These are phyloP conservation scores for Minunthozetes semirufus DNA, from an alignment of 2,888 invertebrate genomes.

Conservation along the genomic window DNA sequence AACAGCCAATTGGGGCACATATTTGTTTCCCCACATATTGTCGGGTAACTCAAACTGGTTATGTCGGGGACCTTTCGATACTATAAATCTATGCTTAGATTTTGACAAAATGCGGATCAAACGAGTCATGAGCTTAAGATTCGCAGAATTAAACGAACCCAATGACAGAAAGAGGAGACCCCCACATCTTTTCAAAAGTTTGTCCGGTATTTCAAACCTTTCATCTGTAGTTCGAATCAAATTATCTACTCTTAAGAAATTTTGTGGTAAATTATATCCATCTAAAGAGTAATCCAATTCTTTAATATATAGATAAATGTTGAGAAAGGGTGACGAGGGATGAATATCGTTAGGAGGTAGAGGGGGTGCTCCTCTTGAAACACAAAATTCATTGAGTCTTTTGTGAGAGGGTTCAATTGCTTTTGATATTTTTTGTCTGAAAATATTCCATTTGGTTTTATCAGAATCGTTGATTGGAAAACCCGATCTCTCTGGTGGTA, in stretches of 20 bases:
- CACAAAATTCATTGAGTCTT: no score
- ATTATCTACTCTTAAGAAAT: no score
- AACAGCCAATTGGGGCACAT: background rate
- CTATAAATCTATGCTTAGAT: conserved; percentile 23
- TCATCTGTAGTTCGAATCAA: background rate
- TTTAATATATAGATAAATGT: conserved; percentile 28
- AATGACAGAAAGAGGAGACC: background rate
- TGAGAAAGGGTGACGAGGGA: background rate
- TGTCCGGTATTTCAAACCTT: background rate
- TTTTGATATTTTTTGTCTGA: no score
- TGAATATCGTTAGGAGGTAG: background rate
- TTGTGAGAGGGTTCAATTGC: no score
- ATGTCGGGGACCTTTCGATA: conserved; percentile 10
- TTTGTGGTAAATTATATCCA: no score
- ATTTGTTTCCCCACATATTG: background rate
- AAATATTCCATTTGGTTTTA: no score
- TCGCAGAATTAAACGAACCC: background rate
- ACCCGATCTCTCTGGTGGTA: conserved; percentile 16
- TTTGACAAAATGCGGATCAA: conserved; percentile 4
- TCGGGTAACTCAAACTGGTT: background rate
- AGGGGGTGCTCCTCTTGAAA: background rate
- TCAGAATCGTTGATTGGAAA: background rate
- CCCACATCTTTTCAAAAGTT: background rate
- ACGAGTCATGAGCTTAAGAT: conserved; percentile 22
- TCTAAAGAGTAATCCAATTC: conserved; percentile 35